phyloP scores from a whole-genome alignment of 2,113 vertebrate species.

The Catharus fuscescens region DNA sequence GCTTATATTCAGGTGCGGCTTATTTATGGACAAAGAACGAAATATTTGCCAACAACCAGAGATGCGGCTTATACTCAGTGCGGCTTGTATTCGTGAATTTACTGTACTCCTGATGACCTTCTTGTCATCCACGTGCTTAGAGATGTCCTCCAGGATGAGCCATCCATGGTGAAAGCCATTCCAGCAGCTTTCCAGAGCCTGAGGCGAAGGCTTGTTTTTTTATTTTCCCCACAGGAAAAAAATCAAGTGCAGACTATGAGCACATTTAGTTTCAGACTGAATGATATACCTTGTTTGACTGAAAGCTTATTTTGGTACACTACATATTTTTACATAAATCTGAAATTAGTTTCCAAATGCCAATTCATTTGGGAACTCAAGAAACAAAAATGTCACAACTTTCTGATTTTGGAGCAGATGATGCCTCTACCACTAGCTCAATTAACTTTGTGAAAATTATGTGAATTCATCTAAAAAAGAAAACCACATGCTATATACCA shows the following conservation, averaged over 20 bases:
- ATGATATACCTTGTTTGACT: background rate
- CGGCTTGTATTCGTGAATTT: no score
- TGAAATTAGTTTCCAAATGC: background rate
- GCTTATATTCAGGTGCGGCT: no score
- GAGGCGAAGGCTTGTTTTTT: background rate
- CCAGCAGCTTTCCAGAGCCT: background rate
- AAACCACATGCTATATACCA: background rate
- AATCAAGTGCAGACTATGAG: background rate
- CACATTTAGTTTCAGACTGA: background rate
- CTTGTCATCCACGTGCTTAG: background rate
- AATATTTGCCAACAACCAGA: no score
- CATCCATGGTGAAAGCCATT: background rate
- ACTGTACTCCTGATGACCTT: background rate
- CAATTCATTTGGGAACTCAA: background rate
- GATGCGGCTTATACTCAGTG: no score
- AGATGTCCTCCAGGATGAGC: background rate
- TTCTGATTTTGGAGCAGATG: background rate
- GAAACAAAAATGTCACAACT: background rate
- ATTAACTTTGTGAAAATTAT: background rate
- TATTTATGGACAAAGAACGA: no score
- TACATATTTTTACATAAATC: background rate
- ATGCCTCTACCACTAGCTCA: background rate
- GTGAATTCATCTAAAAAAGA: background rate
- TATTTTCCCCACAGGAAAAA: background rate
- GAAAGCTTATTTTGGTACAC: background rate